Evolutionary conservation across 2,888 invertebrate genomes (phyloP).

Genomic region (Osedax fenrisi): DNA sequence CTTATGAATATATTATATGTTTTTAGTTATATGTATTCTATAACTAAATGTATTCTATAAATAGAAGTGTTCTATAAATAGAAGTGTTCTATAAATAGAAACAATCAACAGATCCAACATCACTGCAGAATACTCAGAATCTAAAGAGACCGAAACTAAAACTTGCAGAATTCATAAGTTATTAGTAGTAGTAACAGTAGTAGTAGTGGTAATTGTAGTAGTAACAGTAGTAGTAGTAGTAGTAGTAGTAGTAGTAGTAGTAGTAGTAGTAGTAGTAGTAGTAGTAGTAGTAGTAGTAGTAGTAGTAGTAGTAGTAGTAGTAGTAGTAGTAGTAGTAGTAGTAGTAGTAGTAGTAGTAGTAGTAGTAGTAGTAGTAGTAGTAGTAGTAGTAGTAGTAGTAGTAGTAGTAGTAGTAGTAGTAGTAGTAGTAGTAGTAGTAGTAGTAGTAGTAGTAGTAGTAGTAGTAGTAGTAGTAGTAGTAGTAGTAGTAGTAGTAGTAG

Average conservation of each 20-base stretch:
- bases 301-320: background rate
- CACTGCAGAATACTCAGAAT: slow-evolving; percentile 41
- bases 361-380: background rate
- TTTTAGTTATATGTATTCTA: too few species aligned
- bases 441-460: background rate
- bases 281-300: background rate
- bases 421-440: background rate
- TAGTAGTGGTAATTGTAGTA: background rate
- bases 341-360: background rate
- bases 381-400: background rate
- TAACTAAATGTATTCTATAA: too few species aligned
- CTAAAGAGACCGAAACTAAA: slow-evolving; percentile 43
- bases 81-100: too few species aligned
- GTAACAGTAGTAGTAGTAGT: background rate
- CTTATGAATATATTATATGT: too few species aligned
- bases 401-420: background rate
- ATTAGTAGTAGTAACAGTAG: background rate
- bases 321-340: background rate
- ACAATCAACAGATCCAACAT: slow-evolving; percentile 44
- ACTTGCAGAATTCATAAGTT: slow-evolving; percentile 48
- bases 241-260: background rate
- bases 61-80: too few species aligned
- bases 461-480: background rate
- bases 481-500: background rate
- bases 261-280: background rate